Percentiles rank a stretch among this genome's conserved stretches.
Evolutionary conservation across 1,140 invertebrate genomes (phyloP).

Genomic region (Drosophila takahashii): DNA sequence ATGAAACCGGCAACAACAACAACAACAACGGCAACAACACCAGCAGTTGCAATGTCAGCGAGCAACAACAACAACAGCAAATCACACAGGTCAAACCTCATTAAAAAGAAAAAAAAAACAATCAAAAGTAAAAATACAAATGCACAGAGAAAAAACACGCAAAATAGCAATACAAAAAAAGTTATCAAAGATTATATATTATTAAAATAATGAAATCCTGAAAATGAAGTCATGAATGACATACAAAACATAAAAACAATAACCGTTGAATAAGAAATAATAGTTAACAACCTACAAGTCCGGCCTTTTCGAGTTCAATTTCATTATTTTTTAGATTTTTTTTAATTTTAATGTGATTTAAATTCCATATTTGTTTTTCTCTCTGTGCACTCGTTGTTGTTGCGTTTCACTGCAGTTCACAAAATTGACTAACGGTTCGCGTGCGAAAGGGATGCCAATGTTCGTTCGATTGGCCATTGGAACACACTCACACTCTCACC

Average conservation of each 20-base stretch:
- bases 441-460: constrained; percentile 19
- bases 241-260: not conserved
- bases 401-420: constrained; percentile 26
- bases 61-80: constrained; percentile 47
- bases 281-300: too few relatives aligned
- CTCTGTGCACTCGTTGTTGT: constrained; percentile 11
- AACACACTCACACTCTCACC: not conserved
- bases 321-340: too few relatives aligned
- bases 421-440: constrained; percentile 39
- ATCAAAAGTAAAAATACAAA: constrained; percentile 28
- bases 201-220: not conserved
- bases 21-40: constrained; percentile 16
- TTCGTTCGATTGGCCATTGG: constrained; percentile 14
- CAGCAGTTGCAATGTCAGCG: constrained; percentile 24
- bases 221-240: not conserved
- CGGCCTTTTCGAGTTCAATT: too few relatives aligned
- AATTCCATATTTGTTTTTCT: constrained; percentile 8
- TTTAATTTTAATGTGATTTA: not conserved
- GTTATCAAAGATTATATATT: not conserved
- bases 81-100: constrained; percentile 54
- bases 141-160: constrained; percentile 10
- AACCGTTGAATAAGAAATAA: not conserved
- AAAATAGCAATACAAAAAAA: not conserved
- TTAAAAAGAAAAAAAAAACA: constrained; percentile 30
- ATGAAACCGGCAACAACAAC: constrained; percentile 44